Percentiles rank a stretch among this genome's conserved stretches.
phyloP scores from a whole-genome alignment of 2,113 vertebrate species.

The Gobiocypris rarus region DNA sequence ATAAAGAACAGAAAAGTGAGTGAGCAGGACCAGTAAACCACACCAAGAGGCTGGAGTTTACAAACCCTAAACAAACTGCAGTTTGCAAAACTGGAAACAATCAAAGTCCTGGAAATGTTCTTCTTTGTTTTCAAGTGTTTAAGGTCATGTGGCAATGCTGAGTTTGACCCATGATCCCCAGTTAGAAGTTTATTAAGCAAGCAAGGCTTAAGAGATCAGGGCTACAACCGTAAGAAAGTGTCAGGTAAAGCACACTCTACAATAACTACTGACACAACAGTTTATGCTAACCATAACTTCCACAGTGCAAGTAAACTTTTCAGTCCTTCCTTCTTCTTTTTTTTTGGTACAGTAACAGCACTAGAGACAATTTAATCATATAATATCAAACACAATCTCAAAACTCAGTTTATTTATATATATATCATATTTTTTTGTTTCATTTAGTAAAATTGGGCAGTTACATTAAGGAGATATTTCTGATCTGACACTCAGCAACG shows the following conservation, averaged over 20 bases:
- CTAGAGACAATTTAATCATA: not conserved
- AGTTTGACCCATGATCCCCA: constrained; percentile 67
- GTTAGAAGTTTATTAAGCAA: constrained; percentile 67
- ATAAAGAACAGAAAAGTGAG: constrained; percentile 14
- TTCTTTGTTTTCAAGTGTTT: constrained; percentile 9
- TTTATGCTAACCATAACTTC: not conserved
- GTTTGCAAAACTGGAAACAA: constrained; percentile 13
- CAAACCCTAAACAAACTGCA: constrained; percentile 6
- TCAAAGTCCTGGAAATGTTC: constrained; percentile 20
- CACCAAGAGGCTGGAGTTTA: not conserved
- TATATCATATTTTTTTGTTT: too few species aligned
- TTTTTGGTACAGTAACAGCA: too few species aligned
- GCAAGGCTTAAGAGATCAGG: constrained; percentile 66
- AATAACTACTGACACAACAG: too few species aligned
- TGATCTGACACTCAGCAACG: not conserved
- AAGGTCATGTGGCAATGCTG: constrained; percentile 59
- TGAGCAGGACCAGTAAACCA: constrained; percentile 15
- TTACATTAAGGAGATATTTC: not conserved
- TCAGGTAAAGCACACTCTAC: not conserved
- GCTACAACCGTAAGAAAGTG: constrained; percentile 55
- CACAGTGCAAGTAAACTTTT: not conserved
- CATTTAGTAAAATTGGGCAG: not conserved
- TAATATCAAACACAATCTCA: not conserved
- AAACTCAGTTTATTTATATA: not conserved
- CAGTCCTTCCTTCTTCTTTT: too few species aligned